Evolutionary conservation across 53 echinoderm and acorn worm species (phyloP).

Genomic region (Echinarachnius parma): DNA sequence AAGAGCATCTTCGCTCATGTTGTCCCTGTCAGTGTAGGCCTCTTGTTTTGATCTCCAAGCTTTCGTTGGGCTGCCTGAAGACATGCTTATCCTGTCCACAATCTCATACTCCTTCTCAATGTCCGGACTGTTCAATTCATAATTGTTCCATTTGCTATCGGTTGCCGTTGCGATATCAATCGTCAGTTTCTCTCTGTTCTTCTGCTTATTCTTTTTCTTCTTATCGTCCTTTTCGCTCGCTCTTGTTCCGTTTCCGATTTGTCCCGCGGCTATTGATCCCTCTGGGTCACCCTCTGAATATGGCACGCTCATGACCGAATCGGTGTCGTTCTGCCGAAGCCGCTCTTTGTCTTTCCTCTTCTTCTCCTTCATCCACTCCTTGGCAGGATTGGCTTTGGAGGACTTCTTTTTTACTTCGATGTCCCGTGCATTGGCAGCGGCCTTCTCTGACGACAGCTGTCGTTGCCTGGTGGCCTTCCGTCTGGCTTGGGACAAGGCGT

Average conservation of each 20-base stretch:
- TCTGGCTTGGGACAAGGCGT: slow-evolving; percentile 78
- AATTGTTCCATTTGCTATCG: not conserved
- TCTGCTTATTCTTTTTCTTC: slow-evolving; percentile 59
- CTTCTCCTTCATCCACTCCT: slow-evolving; percentile 57
- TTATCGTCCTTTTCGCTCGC: slow-evolving; percentile 42
- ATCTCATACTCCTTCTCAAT: slow-evolving; percentile 31
- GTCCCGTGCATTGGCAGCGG: slow-evolving; percentile 66
- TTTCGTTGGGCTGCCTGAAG: slow-evolving; percentile 39
- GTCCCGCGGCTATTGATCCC: no score
- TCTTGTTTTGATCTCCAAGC: slow-evolving; percentile 23
- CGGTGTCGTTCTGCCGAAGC: not conserved
- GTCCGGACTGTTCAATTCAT: slow-evolving; percentile 24
- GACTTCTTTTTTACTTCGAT: slow-evolving; percentile 77
- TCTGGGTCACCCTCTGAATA: no score
- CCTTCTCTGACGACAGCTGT: slow-evolving; percentile 73
- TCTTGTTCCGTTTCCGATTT: no score
- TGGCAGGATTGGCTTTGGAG: slow-evolving; percentile 53
- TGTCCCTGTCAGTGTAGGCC: slow-evolving; percentile 22
- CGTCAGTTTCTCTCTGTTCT: slow-evolving; percentile 47
- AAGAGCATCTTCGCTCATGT: slow-evolving; percentile 19
- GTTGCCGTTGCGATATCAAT: slow-evolving; percentile 14
- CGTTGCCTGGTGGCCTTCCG: slow-evolving; percentile 70
- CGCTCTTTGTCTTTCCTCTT: slow-evolving; percentile 42
- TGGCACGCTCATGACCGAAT: slow-evolving; percentile 26
- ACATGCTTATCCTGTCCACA: slow-evolving; percentile 30